These are phyloP conservation scores for Amphimallon solstitiale DNA, from an alignment of 2,888 invertebrate species.

Conservation along the genomic window DNA sequence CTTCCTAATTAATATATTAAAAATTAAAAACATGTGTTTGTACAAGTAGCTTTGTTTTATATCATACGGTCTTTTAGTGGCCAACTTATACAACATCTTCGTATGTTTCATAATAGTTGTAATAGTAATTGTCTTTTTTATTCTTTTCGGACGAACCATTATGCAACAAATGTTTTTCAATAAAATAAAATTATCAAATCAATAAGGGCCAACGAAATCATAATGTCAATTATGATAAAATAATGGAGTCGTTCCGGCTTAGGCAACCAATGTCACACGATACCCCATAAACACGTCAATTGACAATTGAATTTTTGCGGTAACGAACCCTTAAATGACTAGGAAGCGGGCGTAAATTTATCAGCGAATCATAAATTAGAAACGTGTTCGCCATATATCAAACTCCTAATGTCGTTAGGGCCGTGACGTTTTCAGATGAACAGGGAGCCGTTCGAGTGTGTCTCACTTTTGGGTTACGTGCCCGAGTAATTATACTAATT, in stretches of 20 bases:
- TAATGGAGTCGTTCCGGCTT: conserved; percentile 6
- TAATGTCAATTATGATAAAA: conserved; percentile 9
- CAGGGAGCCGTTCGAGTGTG: conserved; percentile 40
- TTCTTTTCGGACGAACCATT: too few species aligned
- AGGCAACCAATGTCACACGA: conserved; percentile 15
- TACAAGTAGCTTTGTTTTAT: too few species aligned
- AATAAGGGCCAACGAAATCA: not conserved
- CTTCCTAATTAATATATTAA: too few species aligned
- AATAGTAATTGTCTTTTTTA: too few species aligned
- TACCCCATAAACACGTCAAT: conserved; percentile 30
- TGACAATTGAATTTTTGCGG: conserved; percentile 33
- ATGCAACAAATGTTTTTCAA: not conserved
- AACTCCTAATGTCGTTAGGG: conserved; percentile 43
- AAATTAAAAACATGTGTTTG: too few species aligned
- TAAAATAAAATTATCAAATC: too few species aligned
- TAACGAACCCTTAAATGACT: conserved; percentile 32
- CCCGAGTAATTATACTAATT: conserved; percentile 44
- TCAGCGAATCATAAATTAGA: conserved; percentile 33
- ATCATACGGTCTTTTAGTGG: too few species aligned
- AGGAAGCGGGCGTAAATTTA: conserved; percentile 30
- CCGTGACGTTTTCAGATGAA: conserved; percentile 43
- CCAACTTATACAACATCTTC: too few species aligned
- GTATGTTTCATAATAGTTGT: too few species aligned
- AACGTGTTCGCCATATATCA: conserved; percentile 38
- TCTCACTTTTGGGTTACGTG: conserved; percentile 40